Evolutionary conservation across 2,888 invertebrate genomes (phyloP).

Genomic region (Drosophila pegasa): DNA sequence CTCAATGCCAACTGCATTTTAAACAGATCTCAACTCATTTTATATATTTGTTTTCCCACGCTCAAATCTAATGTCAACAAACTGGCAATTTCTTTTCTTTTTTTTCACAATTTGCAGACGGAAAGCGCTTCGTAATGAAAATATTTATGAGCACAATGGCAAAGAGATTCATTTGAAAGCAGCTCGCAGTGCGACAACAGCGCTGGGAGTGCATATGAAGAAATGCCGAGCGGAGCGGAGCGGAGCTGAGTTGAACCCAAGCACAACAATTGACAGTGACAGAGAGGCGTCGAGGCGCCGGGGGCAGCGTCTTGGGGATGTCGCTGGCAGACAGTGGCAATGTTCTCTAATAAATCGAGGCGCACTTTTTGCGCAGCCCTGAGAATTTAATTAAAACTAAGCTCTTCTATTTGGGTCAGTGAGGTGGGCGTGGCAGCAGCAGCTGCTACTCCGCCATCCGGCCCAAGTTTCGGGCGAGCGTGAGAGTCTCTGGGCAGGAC

Average conservation of each 20-base stretch:
- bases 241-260: conserved; percentile 51
- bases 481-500: not conserved
- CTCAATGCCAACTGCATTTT: not conserved
- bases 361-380: conserved; percentile 44
- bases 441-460: conserved; percentile 8
- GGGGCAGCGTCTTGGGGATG: conserved; percentile 16
- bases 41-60: conserved; percentile 45
- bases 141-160: conserved; percentile 39
- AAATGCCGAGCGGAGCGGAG: too few relatives aligned
- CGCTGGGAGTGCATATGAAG: conserved; percentile 47
- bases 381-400: conserved; percentile 76
- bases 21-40: not conserved
- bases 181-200: conserved; percentile 19
- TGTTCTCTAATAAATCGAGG: conserved; percentile 61
- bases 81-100: conserved; percentile 41
- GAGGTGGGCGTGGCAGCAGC: conserved; percentile 31
- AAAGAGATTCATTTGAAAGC: conserved; percentile 56
- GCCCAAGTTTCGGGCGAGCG: conserved; percentile 6
- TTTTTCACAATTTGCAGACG: conserved; percentile 45
- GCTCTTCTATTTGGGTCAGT: conserved; percentile 63
- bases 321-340: conserved; percentile 26
- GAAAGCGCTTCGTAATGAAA: conserved; percentile 34
- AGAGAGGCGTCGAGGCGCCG: conserved; percentile 38
- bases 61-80: conserved; percentile 41
- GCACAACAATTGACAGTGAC: conserved; percentile 65